Evolutionary conservation across 2,797 vertebrate genomes (phyloP), one percentile per base, ranked within the genome.

Genomic region (Discoglossus pictus): DNA sequence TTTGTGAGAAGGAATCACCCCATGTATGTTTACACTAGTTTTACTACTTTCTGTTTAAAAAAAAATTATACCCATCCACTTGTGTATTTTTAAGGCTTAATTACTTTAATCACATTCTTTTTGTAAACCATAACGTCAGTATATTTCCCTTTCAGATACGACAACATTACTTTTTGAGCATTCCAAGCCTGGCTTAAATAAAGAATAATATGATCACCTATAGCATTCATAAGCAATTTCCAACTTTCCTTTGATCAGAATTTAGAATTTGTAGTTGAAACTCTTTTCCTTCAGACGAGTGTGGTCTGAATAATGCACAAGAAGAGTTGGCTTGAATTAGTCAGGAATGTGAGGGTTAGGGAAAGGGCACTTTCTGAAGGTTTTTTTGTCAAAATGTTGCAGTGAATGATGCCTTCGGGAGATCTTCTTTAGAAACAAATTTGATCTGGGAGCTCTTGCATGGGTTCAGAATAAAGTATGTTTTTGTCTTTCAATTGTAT

Each of bases 251-350:
- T 50, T 68, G 50, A 63, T 62, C 59, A 48, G 21, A 46, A 56
- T 24, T 46, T 23, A 24, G 51, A 15, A 23, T 46, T 61, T 54
- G 18, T 60, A 43, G 38, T 20, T 25, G 20, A 27, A 21, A 34
- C 24, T 25, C 34, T 56, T 48, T 50, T 63, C 50, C 43, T 35
- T 18, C 7, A 50, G 20, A 54, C 17, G 34, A 63, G 60, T 63
- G 59, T 63, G 59, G 67, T 63, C 59, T 51, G 25, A 24, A 40
- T 23, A 55, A 55, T 43, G 35, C 51, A 47, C 59, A 70, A 46
- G 47, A 51, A 24, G 60, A 56, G 46, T 70, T 63, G 60, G 59
- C 67, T 62, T 53, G 51, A 70, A 70, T 55, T 56, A 70, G 67
- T 39, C 48, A 47, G 60, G 67, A 70, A 63, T 70, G 60, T 12